A percentile compares a stretch with the other conserved stretches of the same genome.
Evolutionary conservation across 2,888 invertebrate genomes (phyloP).

Genomic region (Drosophila birchii): DNA sequence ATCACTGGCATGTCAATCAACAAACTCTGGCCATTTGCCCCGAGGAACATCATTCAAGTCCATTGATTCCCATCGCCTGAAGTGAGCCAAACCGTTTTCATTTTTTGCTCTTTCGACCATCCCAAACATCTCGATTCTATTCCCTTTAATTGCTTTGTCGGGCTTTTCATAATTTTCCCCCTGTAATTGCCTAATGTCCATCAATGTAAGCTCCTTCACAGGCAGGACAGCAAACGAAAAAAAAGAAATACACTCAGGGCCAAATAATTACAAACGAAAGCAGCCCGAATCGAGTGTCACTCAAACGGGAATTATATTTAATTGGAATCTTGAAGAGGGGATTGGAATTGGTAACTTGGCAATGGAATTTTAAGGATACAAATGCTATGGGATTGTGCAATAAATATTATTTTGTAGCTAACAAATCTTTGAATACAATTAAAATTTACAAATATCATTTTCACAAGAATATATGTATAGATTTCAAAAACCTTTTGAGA

Average conservation of each 20-base stretch:
- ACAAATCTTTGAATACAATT: no score
- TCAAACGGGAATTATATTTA: conserved; percentile 47
- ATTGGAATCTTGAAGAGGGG: conserved; percentile 44
- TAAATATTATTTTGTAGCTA: background rate
- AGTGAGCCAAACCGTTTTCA: conserved; percentile 10
- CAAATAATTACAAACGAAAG: conserved; percentile 54
- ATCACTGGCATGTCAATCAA: conserved; percentile 35
- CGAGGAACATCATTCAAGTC: conserved; percentile 29
- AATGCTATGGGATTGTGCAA: background rate
- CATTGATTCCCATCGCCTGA: conserved; percentile 32
- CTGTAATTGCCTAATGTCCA: conserved; percentile 56
- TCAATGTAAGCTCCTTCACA: conserved; percentile 51
- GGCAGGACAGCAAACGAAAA: conserved; percentile 1
- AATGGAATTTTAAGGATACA: background rate
- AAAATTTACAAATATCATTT: no score
- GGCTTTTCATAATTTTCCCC: conserved; percentile 38
- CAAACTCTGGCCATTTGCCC: conserved; percentile 1
- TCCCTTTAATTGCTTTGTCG: conserved; percentile 45
- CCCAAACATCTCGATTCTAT: conserved; percentile 7
- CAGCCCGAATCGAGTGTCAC: conserved; percentile 57
- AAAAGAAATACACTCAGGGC: conserved; percentile 25
- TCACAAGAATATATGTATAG: no score
- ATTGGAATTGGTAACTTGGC: background rate
- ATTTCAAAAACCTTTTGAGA: no score
- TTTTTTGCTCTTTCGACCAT: background rate